Percentiles rank a stretch among this genome's conserved stretches.
These are phyloP conservation scores for Carapus acus DNA, from an alignment of 2,797 vertebrate genomes.

Conservation along the genomic window DNA sequence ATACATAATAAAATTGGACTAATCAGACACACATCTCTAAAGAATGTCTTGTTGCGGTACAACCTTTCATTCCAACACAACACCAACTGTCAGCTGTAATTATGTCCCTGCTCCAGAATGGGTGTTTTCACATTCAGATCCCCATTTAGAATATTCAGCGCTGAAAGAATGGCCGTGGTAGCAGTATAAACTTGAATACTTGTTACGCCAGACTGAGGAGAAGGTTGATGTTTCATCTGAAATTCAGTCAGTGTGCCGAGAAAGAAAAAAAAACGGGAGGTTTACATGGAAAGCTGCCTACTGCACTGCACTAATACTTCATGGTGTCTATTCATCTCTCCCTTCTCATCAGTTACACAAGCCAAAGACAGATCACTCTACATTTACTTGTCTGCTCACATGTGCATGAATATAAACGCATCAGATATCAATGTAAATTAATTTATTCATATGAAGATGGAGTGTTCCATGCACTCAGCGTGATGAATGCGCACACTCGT, in stretches of 20 bases:
- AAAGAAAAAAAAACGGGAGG: constrained; percentile 50
- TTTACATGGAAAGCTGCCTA: constrained; percentile 54
- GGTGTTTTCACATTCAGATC: not conserved
- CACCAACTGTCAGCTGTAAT: constrained; percentile 17
- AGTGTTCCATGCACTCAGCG: constrained; percentile 49
- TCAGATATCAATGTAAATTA: constrained; percentile 67
- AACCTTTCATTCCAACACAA: constrained; percentile 44
- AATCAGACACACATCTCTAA: constrained; percentile 25
- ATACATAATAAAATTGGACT: constrained; percentile 33
- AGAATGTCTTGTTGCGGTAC: constrained; percentile 24
- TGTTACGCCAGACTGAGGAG: constrained; percentile 18
- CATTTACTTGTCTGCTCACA: constrained; percentile 60
- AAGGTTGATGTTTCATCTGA: constrained; percentile 49
- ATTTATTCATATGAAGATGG: constrained; percentile 72
- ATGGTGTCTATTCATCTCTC: constrained; percentile 61
- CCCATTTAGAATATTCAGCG: constrained; percentile 9
- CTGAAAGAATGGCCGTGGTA: constrained; percentile 5
- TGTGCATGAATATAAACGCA: constrained; percentile 62
- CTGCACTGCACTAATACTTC: constrained; percentile 46
- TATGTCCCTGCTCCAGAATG: not conserved
- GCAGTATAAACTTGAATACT: constrained; percentile 12
- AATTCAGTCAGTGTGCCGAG: constrained; percentile 55
- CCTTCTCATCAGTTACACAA: constrained; percentile 66
- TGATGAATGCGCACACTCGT: constrained; percentile 53
- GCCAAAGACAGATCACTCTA: constrained; percentile 59